Conservation (phyloP, 2,797 vertebrate genomes). For the Argya squamiceps region DNA sequence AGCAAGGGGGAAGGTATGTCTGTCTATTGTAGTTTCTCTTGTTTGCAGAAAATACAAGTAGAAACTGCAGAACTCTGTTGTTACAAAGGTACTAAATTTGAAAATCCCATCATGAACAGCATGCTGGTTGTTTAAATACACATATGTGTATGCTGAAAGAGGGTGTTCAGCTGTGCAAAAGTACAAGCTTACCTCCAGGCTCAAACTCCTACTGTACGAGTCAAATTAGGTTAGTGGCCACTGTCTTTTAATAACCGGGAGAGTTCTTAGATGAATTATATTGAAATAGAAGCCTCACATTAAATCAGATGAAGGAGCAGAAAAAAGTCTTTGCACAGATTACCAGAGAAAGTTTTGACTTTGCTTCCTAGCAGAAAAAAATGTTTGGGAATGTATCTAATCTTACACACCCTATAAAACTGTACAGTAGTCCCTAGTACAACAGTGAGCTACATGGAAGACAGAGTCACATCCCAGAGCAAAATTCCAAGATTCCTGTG, state of each 20-base stretch:
- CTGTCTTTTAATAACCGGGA: background rate
- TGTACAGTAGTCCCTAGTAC: background rate
- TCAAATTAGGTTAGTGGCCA: background rate
- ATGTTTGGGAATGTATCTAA: slow-evolving; percentile 4
- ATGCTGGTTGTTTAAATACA: background rate
- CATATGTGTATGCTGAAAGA: background rate
- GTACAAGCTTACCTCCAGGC: background rate
- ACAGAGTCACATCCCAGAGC: background rate
- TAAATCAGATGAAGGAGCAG: background rate
- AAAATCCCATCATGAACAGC: background rate
- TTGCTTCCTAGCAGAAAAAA: background rate
- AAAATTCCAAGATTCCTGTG: background rate
- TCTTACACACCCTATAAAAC: slow-evolving; percentile 36
- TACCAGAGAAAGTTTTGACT: background rate
- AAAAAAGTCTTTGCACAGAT: background rate
- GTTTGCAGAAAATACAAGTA: background rate
- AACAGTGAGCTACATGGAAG: background rate
- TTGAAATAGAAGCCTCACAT: background rate
- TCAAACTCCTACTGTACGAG: background rate
- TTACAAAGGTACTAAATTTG: background rate
- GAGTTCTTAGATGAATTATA: background rate
- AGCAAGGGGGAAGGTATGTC: background rate
- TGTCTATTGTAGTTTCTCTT: background rate
- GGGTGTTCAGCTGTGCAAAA: background rate
- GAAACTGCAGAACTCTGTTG: background rate